phyloP scores from a whole-genome alignment of 2,888 invertebrate species.

The Lottia gigantea region DNA sequence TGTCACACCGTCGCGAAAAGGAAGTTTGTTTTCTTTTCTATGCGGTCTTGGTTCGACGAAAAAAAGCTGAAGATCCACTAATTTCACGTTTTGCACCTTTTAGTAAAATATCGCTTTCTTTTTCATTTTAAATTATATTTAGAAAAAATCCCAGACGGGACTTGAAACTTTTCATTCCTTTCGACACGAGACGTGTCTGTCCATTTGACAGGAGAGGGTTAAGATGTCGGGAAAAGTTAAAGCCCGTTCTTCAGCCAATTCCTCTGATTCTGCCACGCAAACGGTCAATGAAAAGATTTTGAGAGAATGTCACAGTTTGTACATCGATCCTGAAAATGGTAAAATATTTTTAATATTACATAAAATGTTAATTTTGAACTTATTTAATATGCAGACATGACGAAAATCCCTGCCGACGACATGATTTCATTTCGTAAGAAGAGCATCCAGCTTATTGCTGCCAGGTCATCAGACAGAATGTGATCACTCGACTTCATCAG shows the following conservation, averaged over 20 bases:
- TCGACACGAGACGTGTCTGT: constrained; percentile 26
- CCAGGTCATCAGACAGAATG: no score
- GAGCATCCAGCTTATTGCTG: no score
- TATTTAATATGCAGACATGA: no score
- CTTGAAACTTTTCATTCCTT: constrained; percentile 7
- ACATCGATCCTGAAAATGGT: constrained; percentile 71
- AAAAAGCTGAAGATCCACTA: no score
- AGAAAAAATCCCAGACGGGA: constrained; percentile 21
- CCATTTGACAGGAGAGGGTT: constrained; percentile 17
- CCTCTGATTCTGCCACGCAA: constrained; percentile 66
- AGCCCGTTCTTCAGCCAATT: constrained; percentile 64
- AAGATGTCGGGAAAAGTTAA: constrained; percentile 68
- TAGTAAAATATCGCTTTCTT: background rate
- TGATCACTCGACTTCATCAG: no score
- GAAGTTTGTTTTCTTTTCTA: background rate
- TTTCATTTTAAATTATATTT: background rate
- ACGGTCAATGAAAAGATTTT: constrained; percentile 71
- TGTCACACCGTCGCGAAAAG: background rate
- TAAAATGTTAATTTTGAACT: no score
- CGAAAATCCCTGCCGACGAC: no score
- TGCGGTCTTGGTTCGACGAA: background rate
- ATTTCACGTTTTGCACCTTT: no score
- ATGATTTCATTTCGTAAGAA: no score
- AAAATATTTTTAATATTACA: constrained; percentile 18
- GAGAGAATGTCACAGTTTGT: constrained; percentile 71